Evolutionary conservation across 2,888 invertebrate species (phyloP).

Genomic region (Dasysyrphus tricinctus): DNA sequence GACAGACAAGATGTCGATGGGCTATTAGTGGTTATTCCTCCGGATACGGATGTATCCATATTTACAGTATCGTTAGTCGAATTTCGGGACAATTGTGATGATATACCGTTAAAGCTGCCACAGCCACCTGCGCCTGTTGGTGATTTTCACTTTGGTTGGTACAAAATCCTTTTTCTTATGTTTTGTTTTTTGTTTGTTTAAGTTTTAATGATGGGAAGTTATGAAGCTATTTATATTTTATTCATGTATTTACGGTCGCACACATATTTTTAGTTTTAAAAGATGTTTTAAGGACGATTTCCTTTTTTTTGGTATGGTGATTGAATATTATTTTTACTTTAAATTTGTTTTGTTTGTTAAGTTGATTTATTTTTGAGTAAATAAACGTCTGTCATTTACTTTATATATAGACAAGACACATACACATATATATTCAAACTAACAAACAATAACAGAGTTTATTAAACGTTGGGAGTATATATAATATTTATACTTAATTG

Average conservation of each 20-base stretch:
- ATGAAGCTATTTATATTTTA: slow-evolving; percentile 5
- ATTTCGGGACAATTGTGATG: slow-evolving; percentile 72
- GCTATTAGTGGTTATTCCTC: not conserved
- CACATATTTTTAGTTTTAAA: not conserved
- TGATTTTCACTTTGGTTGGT: slow-evolving; percentile 44
- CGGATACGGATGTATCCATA: slow-evolving; percentile 22
- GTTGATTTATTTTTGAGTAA: not conserved
- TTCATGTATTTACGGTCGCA: not conserved
- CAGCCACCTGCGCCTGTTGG: slow-evolving; percentile 44
- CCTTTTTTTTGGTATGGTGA: not conserved
- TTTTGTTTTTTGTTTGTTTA: slow-evolving; percentile 1
- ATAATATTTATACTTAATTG: not conserved
- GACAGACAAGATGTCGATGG: slow-evolving; percentile 20
- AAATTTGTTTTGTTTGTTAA: not conserved
- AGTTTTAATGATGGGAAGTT: slow-evolving; percentile 11
- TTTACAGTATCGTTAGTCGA: slow-evolving; percentile 12
- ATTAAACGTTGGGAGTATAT: not conserved
- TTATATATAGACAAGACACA: not conserved
- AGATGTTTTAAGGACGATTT: not conserved
- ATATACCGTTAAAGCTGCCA: slow-evolving; percentile 47
- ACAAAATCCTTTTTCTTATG: slow-evolving; percentile 48
- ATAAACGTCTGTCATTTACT: not conserved
- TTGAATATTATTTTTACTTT: not conserved
- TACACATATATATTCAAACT: not conserved
- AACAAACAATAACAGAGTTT: not conserved